Evolutionary conservation across 1,140 invertebrate genomes (phyloP), one percentile per base, ranked within the genome.

Genomic region (Drosophila takahashii): DNA sequence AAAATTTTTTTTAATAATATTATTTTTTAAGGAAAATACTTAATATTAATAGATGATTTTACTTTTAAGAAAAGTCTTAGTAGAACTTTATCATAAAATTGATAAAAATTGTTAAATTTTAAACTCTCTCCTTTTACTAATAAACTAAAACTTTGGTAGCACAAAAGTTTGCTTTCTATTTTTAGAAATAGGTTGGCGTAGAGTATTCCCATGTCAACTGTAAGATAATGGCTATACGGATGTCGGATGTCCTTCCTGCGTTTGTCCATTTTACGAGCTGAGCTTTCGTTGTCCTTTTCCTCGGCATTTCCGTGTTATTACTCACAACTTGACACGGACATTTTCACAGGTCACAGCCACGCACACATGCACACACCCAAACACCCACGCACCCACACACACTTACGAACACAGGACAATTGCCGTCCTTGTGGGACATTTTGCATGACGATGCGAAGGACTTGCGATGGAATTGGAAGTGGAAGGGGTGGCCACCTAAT

Each of bases 321-420:
- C 83, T 87, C 83, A 86, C 83, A 87, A 81, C 78, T 86, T 86
- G 79, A 87, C 79, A 79, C 79, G 67, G 74, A 59, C 83, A 81
- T 81, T 86, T 81, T 78, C 78, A 77, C 74, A 70, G 81, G 80
- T 71, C 76, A 83, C 64, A 51, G 52, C 44, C 54, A 59, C 27
- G 51, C 50, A 57, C 53, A 36, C 52, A 45, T 36, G 37, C 57
- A 48, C 53, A 41, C 44, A 29, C 36, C 45, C 36, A 22, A 18
- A 44, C 47, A 39, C 48, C 48, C 18, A 45, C 44, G 45, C 37
- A 32, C 50, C 32, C 52, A 39, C 51, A 44, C 47, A 51, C 37
- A 32, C 50, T 29, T 47, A 44, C 60, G 15, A 59, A 54, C 52
- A 57, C 73, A 27, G 45, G 81, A 81, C 83, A 86, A 87, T 71